Conservation (phyloP, 2,113 vertebrate species). For the Trematomus loennbergii region DNA sequence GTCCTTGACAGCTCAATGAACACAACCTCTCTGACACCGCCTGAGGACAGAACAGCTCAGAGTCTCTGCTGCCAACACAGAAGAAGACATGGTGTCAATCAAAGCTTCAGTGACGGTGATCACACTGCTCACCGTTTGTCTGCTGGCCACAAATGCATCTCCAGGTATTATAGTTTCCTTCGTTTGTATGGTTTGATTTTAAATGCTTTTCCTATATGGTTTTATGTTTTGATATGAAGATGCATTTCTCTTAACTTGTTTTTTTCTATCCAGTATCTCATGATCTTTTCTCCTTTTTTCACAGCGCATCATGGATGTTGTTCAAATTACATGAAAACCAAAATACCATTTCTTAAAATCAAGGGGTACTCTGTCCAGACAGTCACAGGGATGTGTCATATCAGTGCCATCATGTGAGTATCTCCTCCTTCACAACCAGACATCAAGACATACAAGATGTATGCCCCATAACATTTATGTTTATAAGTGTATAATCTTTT, state of each 20-base stretch:
- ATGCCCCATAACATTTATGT: not conserved
- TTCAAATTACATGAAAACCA: conserved; percentile 35
- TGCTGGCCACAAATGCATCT: conserved; percentile 41
- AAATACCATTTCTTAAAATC: not conserved
- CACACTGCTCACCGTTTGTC: conserved; percentile 42
- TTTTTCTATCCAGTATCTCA: not conserved
- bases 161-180: conserved; percentile 45
- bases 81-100: conserved; percentile 66
- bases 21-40: conserved; percentile 33
- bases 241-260: not conserved
- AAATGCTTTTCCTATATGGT: not conserved
- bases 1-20: not conserved
- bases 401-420: conserved; percentile 77
- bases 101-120: conserved; percentile 38
- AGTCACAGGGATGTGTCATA: conserved; percentile 41
- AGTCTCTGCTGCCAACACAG: conserved; percentile 19
- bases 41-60: conserved; percentile 39
- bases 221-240: not conserved
- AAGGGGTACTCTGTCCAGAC: conserved; percentile 74
- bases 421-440: not conserved
- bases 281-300: not conserved
- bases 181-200: not conserved
- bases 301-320: conserved; percentile 64
- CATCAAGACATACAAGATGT: not conserved
- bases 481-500: not conserved